These are phyloP conservation scores for Camponotus vicinus DNA, from an alignment of 1,140 invertebrate species.

Conservation along the genomic window DNA sequence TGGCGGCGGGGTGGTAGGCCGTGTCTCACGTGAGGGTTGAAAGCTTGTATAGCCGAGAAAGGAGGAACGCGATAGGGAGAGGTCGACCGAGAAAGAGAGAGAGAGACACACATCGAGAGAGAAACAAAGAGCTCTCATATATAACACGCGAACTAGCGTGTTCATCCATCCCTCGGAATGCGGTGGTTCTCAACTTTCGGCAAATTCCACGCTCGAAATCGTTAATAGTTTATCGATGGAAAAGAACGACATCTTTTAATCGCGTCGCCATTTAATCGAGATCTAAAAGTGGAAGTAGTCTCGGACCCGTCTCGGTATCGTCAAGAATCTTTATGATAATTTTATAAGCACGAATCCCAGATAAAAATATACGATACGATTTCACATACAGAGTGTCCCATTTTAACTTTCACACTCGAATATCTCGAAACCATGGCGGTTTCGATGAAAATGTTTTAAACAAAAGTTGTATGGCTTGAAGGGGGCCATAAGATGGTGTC, in stretches of 20 bases:
- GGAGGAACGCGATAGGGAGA: constrained; percentile 34
- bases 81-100: constrained; percentile 14
- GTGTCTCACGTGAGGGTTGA: constrained; percentile 75
- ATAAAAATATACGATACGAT: neutral
- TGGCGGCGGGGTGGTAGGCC: constrained; percentile 57
- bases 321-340: neutral
- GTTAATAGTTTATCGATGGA: neutral
- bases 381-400: no score
- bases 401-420: no score
- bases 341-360: neutral
- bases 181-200: constrained; percentile 79
- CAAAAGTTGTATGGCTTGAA: no score
- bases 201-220: neutral
- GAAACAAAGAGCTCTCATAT: constrained; percentile 64
- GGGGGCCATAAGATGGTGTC: no score
- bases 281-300: neutral
- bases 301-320: neutral
- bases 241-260: neutral
- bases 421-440: no score
- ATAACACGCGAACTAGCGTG: constrained; percentile 84
- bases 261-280: neutral
- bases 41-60: constrained; percentile 58
- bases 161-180: constrained; percentile 82
- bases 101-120: neutral
- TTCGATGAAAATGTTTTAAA: no score